Conservation (phyloP, 2,888 invertebrate genomes). For the Drosophila tanythrix region DNA sequence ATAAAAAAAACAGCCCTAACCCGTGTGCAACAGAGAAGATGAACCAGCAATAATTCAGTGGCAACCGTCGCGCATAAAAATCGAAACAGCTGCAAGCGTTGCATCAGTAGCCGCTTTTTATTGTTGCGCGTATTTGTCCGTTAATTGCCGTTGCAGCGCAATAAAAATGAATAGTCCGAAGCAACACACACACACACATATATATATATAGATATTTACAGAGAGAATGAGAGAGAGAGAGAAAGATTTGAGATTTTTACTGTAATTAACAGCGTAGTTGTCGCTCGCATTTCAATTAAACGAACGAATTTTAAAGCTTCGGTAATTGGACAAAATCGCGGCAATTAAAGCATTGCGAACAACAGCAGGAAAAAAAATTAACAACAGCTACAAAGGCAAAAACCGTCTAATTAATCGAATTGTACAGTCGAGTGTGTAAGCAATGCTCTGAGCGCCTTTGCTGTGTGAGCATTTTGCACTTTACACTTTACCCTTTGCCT, state of each 20-base stretch:
- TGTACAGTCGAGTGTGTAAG: constrained; percentile 51
- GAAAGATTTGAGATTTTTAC: constrained; percentile 21
- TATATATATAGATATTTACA: neutral
- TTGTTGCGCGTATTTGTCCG: constrained; percentile 73
- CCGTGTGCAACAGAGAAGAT: constrained; percentile 43
- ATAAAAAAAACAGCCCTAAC: neutral
- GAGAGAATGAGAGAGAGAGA: neutral
- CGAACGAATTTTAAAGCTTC: constrained; percentile 39
- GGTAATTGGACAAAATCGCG: constrained; percentile 36
- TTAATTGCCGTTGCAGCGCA: constrained; percentile 69
- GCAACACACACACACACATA: neutral
- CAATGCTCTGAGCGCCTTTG: constrained; percentile 33
- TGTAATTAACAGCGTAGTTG: constrained; percentile 63
- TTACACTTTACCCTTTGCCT: constrained; percentile 23
- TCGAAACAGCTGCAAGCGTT: constrained; percentile 70
- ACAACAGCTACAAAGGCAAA: constrained; percentile 21
- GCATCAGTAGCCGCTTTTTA: constrained; percentile 57
- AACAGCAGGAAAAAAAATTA: neutral
- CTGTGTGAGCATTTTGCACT: constrained; percentile 44
- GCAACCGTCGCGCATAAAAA: constrained; percentile 68
- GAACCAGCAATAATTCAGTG: constrained; percentile 79
- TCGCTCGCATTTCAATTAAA: constrained; percentile 58
- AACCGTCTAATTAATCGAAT: constrained; percentile 75
- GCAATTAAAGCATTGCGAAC: constrained; percentile 20
- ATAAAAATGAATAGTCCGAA: constrained; percentile 61